Conservation (phyloP, 1,140 invertebrate species). For the Batillaria attramentaria region DNA sequence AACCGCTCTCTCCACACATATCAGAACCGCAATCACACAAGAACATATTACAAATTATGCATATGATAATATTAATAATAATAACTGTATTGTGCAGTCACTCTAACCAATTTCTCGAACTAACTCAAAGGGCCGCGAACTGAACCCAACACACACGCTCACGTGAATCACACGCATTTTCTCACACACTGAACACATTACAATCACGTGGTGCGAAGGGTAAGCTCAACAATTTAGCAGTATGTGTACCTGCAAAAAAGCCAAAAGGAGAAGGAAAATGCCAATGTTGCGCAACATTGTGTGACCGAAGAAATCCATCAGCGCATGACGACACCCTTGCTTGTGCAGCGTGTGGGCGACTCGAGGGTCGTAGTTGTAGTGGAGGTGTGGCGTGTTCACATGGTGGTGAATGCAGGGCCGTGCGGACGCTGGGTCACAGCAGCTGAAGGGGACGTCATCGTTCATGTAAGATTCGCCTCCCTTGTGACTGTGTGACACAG, state of each 20-base stretch:
- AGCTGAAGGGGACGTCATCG: slow-evolving; percentile 67
- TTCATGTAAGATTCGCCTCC: slow-evolving; percentile 36
- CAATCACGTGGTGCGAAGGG: too few species aligned
- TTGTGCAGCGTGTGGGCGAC: slow-evolving; percentile 48
- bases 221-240: too few species aligned
- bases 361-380: slow-evolving; percentile 59
- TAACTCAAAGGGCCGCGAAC: too few species aligned
- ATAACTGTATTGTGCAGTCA: too few species aligned
- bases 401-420: slow-evolving; percentile 65
- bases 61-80: neutral
- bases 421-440: slow-evolving; percentile 50
- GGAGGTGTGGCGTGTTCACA: slow-evolving; percentile 53
- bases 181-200: too few species aligned
- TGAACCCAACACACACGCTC: too few species aligned
- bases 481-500: neutral
- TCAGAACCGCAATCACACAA: too few species aligned
- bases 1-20: too few species aligned
- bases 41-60: too few species aligned
- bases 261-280: slow-evolving; percentile 32
- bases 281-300: slow-evolving; percentile 43
- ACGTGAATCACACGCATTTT: neutral
- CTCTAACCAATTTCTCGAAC: neutral
- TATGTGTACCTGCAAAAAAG: slow-evolving; percentile 37
- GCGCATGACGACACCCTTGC: slow-evolving; percentile 53
- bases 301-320: slow-evolving; percentile 51